Percentiles rank a stretch among this genome's conserved stretches.
These are phyloP conservation scores for Hirundichthys speculiger DNA, from an alignment of 2,113 vertebrate species.

Conservation along the genomic window DNA sequence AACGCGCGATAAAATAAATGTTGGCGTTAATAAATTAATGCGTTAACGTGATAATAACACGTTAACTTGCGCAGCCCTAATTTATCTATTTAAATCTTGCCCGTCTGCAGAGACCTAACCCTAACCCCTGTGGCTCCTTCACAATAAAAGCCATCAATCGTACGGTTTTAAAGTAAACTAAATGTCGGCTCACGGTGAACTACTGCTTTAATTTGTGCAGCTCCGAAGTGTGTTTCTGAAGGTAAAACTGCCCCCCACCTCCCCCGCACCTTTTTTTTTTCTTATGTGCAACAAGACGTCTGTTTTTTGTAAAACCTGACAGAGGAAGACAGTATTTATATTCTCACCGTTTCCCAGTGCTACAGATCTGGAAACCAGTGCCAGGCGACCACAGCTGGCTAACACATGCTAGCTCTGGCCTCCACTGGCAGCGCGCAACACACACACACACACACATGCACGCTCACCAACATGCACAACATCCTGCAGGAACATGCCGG, in stretches of 20 bases:
- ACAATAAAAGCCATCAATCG: background rate
- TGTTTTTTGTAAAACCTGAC: constrained; percentile 47
- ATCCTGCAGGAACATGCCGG: background rate
- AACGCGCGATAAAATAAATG: too few relatives aligned
- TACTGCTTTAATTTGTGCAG: constrained; percentile 27
- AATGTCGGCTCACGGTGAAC: constrained; percentile 19
- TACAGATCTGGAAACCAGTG: constrained; percentile 18
- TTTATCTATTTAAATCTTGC: too few relatives aligned
- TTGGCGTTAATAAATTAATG: too few relatives aligned
- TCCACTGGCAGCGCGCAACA: constrained; percentile 39
- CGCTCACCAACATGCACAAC: background rate
- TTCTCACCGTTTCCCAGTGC: constrained; percentile 26
- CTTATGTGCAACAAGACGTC: constrained; percentile 23
- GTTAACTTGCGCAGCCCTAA: too few relatives aligned
- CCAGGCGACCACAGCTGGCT: constrained; percentile 70
- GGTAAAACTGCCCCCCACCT: too few relatives aligned
- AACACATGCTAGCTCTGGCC: constrained; percentile 64
- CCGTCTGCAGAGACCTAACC: too few relatives aligned
- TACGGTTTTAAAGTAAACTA: background rate
- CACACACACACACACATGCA: constrained; percentile 31
- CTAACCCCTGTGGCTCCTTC: too few relatives aligned
- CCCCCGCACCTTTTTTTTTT: too few relatives aligned
- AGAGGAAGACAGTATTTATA: constrained; percentile 61
- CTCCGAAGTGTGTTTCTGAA: constrained; percentile 23
- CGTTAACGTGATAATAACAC: too few relatives aligned